Evolutionary conservation across 30 jellyfish, hydroid and myxozoan species (phyloP).

Genomic region (Hydractinia symbiolongicarpus): DNA sequence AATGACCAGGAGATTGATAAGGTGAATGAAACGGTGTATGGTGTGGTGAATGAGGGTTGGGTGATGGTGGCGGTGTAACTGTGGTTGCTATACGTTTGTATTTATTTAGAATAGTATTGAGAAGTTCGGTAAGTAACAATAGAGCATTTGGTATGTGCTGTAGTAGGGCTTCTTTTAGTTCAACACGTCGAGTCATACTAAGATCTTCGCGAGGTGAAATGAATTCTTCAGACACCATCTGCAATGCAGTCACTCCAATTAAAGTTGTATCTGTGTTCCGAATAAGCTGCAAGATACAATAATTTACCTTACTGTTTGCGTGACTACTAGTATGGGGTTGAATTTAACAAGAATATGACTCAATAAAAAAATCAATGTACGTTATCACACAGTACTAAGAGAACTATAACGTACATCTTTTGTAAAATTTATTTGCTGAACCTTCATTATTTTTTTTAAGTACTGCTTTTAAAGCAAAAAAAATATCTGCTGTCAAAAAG

Average conservation of each 20-base stretch:
- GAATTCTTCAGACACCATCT: slow-evolving; percentile 85
- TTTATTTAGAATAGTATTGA: slow-evolving; percentile 47
- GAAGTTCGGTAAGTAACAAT: slow-evolving; percentile 40
- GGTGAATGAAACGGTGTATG: slow-evolving; percentile 71
- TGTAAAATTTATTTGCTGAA: too few relatives aligned
- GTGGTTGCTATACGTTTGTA: slow-evolving; percentile 38
- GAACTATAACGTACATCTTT: too few relatives aligned
- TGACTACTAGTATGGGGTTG: too few relatives aligned
- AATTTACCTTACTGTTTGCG: too few relatives aligned
- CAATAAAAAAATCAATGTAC: too few relatives aligned
- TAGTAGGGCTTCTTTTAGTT: slow-evolving; percentile 40
- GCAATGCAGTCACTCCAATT: slow-evolving; percentile 71
- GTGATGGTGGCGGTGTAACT: slow-evolving; percentile 94
- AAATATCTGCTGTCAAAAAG: too few relatives aligned
- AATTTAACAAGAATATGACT: too few relatives aligned
- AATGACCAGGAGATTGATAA: slow-evolving; percentile 52
- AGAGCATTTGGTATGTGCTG: slow-evolving; percentile 64
- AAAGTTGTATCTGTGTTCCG: slow-evolving; percentile 57
- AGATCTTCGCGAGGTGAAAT: slow-evolving; percentile 94
- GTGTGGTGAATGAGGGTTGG: slow-evolving; percentile 50
- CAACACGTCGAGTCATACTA: slow-evolving; percentile 61
- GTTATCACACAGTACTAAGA: too few relatives aligned
- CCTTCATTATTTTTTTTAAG: too few relatives aligned
- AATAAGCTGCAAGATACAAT: not conserved
- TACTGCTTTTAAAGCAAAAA: too few relatives aligned